Conservation (phyloP, 2,113 vertebrate genomes). For the Dicerorhinus sumatrensis region DNA sequence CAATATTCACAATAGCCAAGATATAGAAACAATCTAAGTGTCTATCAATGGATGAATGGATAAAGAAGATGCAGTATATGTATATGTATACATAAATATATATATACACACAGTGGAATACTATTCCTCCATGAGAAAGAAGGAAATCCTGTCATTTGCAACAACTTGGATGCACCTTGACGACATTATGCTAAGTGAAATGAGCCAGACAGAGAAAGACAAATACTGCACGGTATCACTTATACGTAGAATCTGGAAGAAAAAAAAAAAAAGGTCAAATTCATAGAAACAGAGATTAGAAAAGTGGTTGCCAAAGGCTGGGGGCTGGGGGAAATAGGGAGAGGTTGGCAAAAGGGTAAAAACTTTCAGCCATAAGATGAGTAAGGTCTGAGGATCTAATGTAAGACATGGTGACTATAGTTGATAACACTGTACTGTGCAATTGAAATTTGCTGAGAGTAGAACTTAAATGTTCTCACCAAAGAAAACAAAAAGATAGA, state of each 20-base stretch:
- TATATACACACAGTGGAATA: background rate
- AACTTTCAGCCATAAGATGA: background rate
- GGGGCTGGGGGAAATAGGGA: no score
- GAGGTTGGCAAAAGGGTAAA: background rate
- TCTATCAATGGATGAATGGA: background rate
- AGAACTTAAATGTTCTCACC: background rate
- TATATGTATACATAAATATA: background rate
- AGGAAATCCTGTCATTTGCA: background rate
- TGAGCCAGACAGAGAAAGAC: background rate
- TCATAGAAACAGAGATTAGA: background rate
- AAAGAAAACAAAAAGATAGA: background rate
- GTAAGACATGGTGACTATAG: background rate
- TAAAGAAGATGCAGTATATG: background rate
- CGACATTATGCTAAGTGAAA: background rate
- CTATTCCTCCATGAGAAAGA: background rate
- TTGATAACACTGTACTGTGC: background rate
- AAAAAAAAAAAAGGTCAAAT: background rate
- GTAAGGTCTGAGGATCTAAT: background rate
- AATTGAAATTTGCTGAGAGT: background rate
- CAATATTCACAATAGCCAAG: background rate
- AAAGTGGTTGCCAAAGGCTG: background rate
- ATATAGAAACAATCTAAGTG: background rate
- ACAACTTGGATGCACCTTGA: background rate
- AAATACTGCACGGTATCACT: background rate
- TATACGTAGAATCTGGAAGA: background rate